Percentiles rank a stretch among this genome's conserved stretches.
Evolutionary conservation across 2,888 invertebrate species (phyloP).

Genomic region (Drosophila niveifrons): DNA sequence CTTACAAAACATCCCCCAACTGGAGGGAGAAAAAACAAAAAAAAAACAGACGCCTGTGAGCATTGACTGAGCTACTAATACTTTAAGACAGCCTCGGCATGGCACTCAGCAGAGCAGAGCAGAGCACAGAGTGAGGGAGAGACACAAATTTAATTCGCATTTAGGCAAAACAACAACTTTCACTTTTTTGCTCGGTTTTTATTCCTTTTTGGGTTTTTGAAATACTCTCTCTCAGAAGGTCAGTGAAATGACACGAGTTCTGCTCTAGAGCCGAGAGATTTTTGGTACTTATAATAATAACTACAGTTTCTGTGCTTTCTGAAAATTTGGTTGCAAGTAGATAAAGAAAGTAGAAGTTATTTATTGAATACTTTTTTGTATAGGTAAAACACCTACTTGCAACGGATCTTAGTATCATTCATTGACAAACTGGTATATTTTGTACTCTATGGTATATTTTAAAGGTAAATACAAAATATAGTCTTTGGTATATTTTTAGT

Average conservation of each 20-base stretch:
- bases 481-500: too few relatives aligned
- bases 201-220: slow-evolving; percentile 2
- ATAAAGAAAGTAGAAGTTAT: too few relatives aligned
- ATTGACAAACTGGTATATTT: too few relatives aligned
- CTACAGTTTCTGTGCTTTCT: too few relatives aligned
- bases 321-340: too few relatives aligned
- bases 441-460: too few relatives aligned
- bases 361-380: too few relatives aligned
- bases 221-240: slow-evolving; percentile 4
- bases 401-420: too few relatives aligned
- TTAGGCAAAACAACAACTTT: slow-evolving; percentile 56
- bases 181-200: slow-evolving; percentile 21
- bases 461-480: too few relatives aligned
- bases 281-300: too few relatives aligned
- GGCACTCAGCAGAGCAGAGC: slow-evolving; percentile 26
- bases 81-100: slow-evolving; percentile 69
- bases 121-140: slow-evolving; percentile 1
- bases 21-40: background rate
- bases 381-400: too few relatives aligned
- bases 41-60: slow-evolving; percentile 17
- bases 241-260: background rate
- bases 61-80: slow-evolving; percentile 67
- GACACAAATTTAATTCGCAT: slow-evolving; percentile 76
- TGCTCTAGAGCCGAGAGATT: too few relatives aligned
- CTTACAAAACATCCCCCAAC: background rate